Evolutionary conservation across 2,888 invertebrate species (phyloP).

Genomic region (Nomada fabriciana): DNA sequence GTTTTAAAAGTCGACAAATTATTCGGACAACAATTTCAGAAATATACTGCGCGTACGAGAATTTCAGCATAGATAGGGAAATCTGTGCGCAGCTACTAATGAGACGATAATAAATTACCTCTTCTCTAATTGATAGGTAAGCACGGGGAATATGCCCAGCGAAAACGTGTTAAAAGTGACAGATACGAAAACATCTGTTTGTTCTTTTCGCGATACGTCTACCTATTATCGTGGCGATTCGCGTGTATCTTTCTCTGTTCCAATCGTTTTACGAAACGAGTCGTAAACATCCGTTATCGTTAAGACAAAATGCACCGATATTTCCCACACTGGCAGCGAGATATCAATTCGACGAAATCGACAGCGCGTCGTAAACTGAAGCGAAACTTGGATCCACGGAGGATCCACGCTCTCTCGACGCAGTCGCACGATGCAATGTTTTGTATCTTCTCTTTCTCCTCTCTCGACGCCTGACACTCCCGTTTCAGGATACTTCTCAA

Average conservation of each 20-base stretch:
- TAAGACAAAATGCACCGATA: not conserved
- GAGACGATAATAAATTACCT: not conserved
- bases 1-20: not conserved
- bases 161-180: not conserved
- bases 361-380: constrained; percentile 78
- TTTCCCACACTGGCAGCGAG: not conserved
- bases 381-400: constrained; percentile 70
- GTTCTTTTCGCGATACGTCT: not conserved
- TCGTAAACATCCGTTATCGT: not conserved
- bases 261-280: not conserved
- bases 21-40: not conserved
- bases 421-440: constrained; percentile 70
- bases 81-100: too few species aligned
- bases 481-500: not conserved
- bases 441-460: constrained; percentile 44
- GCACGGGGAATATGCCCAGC: not conserved
- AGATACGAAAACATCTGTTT: not conserved
- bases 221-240: not conserved
- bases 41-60: not conserved
- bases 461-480: constrained; percentile 21
- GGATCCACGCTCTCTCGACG: constrained; percentile 70
- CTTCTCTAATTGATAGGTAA: not conserved
- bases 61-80: not conserved
- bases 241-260: not conserved
- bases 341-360: constrained; percentile 72